Base-by-base conservation (phyloP, 1,140 invertebrate species). In the Drosophila pseudoananassae region DNA sequence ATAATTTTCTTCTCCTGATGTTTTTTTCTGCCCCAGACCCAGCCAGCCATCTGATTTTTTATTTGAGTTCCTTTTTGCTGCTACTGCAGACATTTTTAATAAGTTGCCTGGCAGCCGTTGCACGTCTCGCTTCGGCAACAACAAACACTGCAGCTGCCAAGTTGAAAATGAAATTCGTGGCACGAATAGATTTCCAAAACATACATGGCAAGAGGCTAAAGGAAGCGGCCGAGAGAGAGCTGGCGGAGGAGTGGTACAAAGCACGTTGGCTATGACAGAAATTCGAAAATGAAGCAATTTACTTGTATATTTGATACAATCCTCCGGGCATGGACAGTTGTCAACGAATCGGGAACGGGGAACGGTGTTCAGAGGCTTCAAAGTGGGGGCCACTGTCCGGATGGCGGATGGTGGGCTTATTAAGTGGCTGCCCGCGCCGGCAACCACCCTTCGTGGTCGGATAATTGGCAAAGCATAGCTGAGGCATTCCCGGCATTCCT, bases 201-300 rank as follows among this genome's bases (percentile, higher is more conserved):
- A 87, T 85, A 82, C 74, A 49, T 76, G 61, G 60, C n/a, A 43
- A 72, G 50, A 83, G 63, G n/a, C 46, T 56, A 31, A 49, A 43
- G 45, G 38, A 38, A 36, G 17, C 43, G 36, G 23, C 14, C 10
- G 7, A 38, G 2, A n/a, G 9, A n/a, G 9, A n/a, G 43, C 5
- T 6, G 25, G 5, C 6, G 6, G 25, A 27, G 40, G 27, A 8
- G 27, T 1, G 2, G 68, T 47, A 68, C 61, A 74, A 58, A 56
- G 74, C 65, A 85, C 69, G 74, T 81, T 71, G 78, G 63, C 59
- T 78, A 85, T 85, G 82, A 87, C 82, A 85, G 82, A 85, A 85
- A 85, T 85, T 85, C 82, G 82, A 85, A 85, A 85, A 85, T 87
- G 82, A 85, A 85, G 82, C 78, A 87, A 85, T 85, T 85, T 87